Percentiles rank a stretch among this genome's conserved stretches.
Conservation (phyloP, 2,113 vertebrate species). For the Balaeniceps rex region DNA sequence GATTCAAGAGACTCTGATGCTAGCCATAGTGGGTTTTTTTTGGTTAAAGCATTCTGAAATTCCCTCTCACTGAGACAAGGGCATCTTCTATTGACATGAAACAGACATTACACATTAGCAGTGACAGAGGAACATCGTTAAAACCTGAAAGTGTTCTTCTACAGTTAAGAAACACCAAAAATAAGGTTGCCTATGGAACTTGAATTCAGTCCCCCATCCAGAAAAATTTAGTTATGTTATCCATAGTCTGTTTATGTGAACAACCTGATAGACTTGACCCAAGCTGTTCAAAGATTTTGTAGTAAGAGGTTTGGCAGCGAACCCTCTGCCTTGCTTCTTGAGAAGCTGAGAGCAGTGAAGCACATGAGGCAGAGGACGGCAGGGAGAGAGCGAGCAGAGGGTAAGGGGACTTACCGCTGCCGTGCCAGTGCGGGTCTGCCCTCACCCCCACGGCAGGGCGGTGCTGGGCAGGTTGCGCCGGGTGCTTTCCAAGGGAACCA, state of each 20-base stretch:
- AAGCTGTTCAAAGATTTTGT: too few species aligned
- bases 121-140: neutral
- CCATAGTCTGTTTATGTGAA: neutral
- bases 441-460: accelerated
- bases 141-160: neutral
- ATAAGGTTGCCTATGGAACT: too few species aligned
- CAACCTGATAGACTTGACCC: neutral
- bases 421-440: too few species aligned
- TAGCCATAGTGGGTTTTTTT: neutral
- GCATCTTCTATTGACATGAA: neutral
- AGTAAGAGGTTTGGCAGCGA: neutral
- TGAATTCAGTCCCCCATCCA: neutral
- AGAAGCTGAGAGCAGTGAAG: neutral
- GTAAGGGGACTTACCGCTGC: accelerated
- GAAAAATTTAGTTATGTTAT: neutral
- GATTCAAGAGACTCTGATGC: neutral
- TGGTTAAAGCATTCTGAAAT: neutral
- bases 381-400: too few species aligned
- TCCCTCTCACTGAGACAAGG: neutral
- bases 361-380: too few species aligned
- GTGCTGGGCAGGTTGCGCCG: neutral
- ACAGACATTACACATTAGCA: too few species aligned
- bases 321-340: accelerated
- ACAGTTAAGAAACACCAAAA: neutral
- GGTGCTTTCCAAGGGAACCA: neutral